A percentile compares a stretch with the other conserved stretches of the same genome.
Evolutionary conservation across 1,140 invertebrate genomes (phyloP).

Genomic region (Zaprionus davidi): DNA sequence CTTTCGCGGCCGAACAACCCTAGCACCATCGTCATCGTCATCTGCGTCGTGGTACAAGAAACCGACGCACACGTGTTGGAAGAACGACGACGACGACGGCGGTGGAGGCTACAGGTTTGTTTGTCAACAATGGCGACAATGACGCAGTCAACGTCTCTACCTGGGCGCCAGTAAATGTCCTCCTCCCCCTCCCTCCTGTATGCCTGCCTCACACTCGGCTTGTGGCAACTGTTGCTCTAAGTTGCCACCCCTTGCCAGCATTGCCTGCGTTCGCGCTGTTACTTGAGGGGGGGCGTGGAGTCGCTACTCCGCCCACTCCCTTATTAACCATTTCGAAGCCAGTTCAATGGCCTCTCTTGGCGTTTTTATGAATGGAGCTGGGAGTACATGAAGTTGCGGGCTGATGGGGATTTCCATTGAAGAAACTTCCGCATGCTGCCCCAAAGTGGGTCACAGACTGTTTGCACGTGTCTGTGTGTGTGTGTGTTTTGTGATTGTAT

Average conservation of each 20-base stretch:
- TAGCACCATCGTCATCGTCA: not conserved
- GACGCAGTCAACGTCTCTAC: conserved; percentile 51
- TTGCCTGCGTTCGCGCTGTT: conserved; percentile 2
- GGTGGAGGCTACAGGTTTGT: conserved; percentile 70
- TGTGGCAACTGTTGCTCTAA: conserved; percentile 30
- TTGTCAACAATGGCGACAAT: conserved; percentile 70
- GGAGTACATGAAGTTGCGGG: not conserved
- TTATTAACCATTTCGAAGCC: conserved; percentile 62
- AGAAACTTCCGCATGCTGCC: conserved; percentile 60
- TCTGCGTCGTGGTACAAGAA: not conserved
- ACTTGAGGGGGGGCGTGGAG: not conserved
- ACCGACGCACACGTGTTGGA: conserved; percentile 60
- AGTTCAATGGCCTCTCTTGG: conserved; percentile 74
- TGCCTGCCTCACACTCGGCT: not conserved
- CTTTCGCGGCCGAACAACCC: not conserved
- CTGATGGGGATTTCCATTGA: conserved; percentile 55
- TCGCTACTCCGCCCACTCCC: conserved; percentile 44
- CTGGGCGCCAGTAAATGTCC: conserved; percentile 31
- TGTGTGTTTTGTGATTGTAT: conserved; percentile 18
- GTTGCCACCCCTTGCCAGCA: conserved; percentile 38
- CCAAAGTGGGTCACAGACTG: conserved; percentile 63
- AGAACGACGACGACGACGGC: conserved; percentile 7
- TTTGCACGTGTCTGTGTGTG: conserved; percentile 16
- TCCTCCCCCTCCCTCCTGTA: not conserved
- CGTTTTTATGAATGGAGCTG: conserved; percentile 70